Conservation (phyloP, 92 coral and sea anemone genomes). For the Phenganax stokvisi region DNA sequence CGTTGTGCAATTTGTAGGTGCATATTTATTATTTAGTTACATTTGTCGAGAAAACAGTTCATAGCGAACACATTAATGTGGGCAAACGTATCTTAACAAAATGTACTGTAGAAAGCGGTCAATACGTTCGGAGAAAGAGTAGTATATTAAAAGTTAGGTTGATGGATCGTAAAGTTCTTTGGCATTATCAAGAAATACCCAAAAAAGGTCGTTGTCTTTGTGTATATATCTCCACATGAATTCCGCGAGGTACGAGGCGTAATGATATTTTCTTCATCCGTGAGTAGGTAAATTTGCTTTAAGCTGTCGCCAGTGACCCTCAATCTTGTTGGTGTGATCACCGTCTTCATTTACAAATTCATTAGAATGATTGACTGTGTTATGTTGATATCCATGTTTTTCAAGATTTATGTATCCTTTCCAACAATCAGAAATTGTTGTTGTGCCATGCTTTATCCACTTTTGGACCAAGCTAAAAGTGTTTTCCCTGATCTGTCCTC, state of each 20-base stretch:
- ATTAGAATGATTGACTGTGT: neutral
- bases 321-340: neutral
- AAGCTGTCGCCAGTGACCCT: slow-evolving; percentile 1
- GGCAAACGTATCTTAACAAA: too few species aligned
- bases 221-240: neutral
- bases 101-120: too few species aligned
- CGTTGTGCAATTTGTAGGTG: too few species aligned
- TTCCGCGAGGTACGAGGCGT: neutral
- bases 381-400: neutral
- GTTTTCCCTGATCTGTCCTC: slow-evolving; percentile 31
- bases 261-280: neutral
- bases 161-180: too few species aligned
- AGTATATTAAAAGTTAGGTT: too few species aligned
- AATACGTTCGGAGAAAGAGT: too few species aligned
- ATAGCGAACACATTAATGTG: too few species aligned
- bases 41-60: too few species aligned
- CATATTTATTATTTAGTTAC: too few species aligned
- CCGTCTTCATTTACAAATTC: neutral
- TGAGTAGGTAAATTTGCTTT: neutral
- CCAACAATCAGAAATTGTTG: neutral
- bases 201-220: neutral
- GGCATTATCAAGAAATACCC: too few species aligned
- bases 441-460: slow-evolving; percentile 1
- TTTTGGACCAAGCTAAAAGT: slow-evolving; percentile 14
- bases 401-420: slow-evolving; percentile 9